Evolutionary conservation across 2,888 invertebrate species (phyloP).

Genomic region (Zonitis immaculata): DNA sequence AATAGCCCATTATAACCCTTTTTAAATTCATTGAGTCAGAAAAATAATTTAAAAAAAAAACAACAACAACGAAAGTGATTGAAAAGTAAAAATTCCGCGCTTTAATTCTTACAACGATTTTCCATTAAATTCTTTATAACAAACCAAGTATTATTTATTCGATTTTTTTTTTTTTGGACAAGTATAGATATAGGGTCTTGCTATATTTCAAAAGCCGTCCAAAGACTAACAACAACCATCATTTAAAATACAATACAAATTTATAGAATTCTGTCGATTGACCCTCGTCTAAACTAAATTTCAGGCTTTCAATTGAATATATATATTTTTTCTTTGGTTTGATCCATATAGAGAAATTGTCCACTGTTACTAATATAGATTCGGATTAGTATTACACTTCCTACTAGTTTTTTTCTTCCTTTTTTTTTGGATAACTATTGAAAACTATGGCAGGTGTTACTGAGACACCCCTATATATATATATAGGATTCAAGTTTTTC

Average conservation of each 20-base stretch:
- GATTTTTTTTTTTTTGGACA: too few relatives aligned
- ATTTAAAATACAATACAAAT: not conserved
- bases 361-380: not conserved
- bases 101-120: not conserved
- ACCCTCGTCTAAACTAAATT: not conserved
- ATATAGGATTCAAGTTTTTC: not conserved
- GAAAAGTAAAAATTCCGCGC: not conserved
- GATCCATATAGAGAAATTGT: not conserved
- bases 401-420: not conserved
- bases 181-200: not conserved
- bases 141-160: too few relatives aligned
- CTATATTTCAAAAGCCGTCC: not conserved
- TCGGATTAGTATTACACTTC: not conserved
- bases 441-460: conserved; percentile 18
- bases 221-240: not conserved
- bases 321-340: not conserved
- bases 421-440: not conserved
- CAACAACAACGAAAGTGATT: not conserved
- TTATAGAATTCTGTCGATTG: not conserved
- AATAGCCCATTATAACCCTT: not conserved
- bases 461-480: conserved; percentile 10
- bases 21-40: not conserved
- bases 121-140: not conserved
- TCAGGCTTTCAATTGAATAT: not conserved
- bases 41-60: too few relatives aligned